Base-by-base conservation (phyloP, 2,113 vertebrate species). In the Calyptommatus sinebrachiatus region DNA sequence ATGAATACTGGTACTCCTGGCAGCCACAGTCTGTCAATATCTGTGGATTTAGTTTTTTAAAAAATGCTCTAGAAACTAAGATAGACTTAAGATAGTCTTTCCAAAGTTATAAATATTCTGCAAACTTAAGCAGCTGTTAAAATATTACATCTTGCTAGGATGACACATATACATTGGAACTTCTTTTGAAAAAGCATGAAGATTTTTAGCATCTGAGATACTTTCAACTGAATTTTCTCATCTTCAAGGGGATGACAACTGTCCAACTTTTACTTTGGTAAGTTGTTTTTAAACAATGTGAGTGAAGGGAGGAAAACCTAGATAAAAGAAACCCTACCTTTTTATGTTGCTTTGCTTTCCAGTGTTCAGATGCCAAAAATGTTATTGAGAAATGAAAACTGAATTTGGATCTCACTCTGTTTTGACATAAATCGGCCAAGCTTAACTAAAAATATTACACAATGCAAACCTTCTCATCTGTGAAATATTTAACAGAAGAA, bases 401-500 rank as follows among this genome's bases (percentile, higher is more conserved):
- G 41, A 73, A 78, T 83, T 83, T 78, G 71, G 57, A 78, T 73
- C 65, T 73, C 35, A 20, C 60, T 73, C 62, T 48, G 71, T 50
- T 48, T 48, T 78, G 76, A 83, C 77, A 78, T 65, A 83, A 78
- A 83, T 78, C n/a, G 63, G 18, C 63, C 71, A 68, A 16, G 35
- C 76, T 83, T 73, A 53, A 73, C 63, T 10, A 48, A 61, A 74
- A 73, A 83, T 31, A 68, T 78, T 73, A 74, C 53, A 83, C 45
- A 61, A 73, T 66, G 31, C 71, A 78, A 73, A 71, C 71, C 14
- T 69, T 29, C 50, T 74, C 62, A 74, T 69, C 63, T 78, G 71
- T 83, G 50, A 73, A 83, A 83, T 73, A 73, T 62, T 83, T 68
- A 73, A 78, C 53, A 78, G 48, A 26, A 50, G 53, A 73, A 78